phyloP scores from a whole-genome alignment of 2,888 invertebrate genomes.

The Chromoteleia sp. region DNA sequence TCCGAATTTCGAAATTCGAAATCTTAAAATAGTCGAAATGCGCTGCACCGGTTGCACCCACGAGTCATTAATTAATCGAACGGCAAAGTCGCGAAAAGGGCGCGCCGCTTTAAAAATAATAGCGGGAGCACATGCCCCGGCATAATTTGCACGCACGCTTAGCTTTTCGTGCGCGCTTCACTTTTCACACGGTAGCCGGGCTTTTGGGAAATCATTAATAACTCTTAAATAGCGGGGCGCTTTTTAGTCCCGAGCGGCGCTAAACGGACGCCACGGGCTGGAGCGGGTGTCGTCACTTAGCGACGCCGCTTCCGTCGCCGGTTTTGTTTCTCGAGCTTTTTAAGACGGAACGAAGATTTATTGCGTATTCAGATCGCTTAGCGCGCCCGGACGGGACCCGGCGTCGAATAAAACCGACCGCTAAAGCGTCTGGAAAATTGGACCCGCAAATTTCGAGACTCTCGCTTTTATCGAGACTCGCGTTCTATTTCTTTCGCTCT shows the following conservation, averaged over 20 bases:
- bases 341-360: slow-evolving; percentile 72
- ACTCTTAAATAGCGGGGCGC: slow-evolving; percentile 71
- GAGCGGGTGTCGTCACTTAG: slow-evolving; percentile 78
- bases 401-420: slow-evolving; percentile 46
- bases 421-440: slow-evolving; percentile 69
- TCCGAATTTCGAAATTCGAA: too few species aligned
- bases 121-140: slow-evolving; percentile 42
- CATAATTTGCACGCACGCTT: slow-evolving; percentile 64
- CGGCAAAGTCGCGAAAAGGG: slow-evolving; percentile 7
- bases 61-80: slow-evolving; percentile 20
- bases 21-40: too few species aligned
- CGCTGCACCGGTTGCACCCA: too few species aligned
- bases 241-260: slow-evolving; percentile 70
- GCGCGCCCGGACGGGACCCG: slow-evolving; percentile 39
- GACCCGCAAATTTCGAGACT: not conserved
- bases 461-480: not conserved
- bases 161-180: slow-evolving; percentile 63
- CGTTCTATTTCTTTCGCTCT: not conserved
- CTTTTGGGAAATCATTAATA: slow-evolving; percentile 81
- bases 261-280: slow-evolving; percentile 64
- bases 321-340: slow-evolving; percentile 78
- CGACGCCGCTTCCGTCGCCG: slow-evolving; percentile 77
- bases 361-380: slow-evolving; percentile 62
- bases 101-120: slow-evolving; percentile 41
- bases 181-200: slow-evolving; percentile 70